phyloP scores from a whole-genome alignment of 2,113 vertebrate genomes.

The Cyprinodon variegatus region DNA sequence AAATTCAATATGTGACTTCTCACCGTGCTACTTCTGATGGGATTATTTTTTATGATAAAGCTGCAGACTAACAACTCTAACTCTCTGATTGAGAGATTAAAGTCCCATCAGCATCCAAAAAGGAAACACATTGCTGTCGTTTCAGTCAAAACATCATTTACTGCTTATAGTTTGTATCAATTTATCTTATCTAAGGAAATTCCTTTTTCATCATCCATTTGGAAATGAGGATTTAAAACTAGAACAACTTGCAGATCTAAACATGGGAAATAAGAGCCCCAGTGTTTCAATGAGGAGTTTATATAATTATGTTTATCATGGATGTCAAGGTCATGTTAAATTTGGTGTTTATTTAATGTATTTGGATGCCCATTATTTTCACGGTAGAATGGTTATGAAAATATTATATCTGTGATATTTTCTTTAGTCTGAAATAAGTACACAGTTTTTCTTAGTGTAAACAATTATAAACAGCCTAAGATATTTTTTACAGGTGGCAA shows the following conservation, averaged over 20 bases:
- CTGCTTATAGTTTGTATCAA: background rate
- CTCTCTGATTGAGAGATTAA: constrained; percentile 47
- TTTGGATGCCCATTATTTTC: background rate
- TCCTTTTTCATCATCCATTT: constrained; percentile 6
- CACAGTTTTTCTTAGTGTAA: too few relatives aligned
- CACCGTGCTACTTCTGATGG: constrained; percentile 23
- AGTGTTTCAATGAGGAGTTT: background rate
- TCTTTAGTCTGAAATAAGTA: too few relatives aligned
- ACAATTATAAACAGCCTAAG: too few relatives aligned
- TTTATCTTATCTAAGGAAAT: constrained; percentile 33
- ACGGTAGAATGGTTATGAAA: background rate
- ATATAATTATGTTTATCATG: too few relatives aligned
- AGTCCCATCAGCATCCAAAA: constrained; percentile 33
- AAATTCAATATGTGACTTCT: constrained; percentile 41
- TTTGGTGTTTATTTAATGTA: background rate
- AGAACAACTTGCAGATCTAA: background rate
- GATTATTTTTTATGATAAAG: constrained; percentile 47
- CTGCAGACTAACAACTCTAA: constrained; percentile 36
- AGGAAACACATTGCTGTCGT: constrained; percentile 50
- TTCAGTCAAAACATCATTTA: constrained; percentile 42
- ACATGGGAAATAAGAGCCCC: background rate
- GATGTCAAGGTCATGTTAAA: background rate
- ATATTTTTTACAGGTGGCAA: too few relatives aligned
- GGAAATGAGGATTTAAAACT: background rate
- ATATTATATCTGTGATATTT: background rate